Percentiles rank a stretch among this genome's conserved stretches.
Evolutionary conservation across 2,888 invertebrate genomes (phyloP).

Genomic region (Noctua fimbriata): DNA sequence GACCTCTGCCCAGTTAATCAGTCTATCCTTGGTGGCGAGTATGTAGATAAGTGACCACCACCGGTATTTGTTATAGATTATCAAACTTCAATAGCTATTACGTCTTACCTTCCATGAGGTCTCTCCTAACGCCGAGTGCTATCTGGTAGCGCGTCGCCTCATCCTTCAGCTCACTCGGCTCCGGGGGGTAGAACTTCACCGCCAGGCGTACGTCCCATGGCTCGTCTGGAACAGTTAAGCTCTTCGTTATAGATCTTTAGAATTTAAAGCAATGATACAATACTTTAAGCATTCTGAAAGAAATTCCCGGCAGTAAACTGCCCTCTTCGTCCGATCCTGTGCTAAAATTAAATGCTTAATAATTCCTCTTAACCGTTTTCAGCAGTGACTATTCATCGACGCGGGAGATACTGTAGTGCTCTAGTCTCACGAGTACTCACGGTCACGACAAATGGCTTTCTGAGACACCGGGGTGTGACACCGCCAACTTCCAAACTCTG

Average conservation of each 20-base stretch:
- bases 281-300: background rate
- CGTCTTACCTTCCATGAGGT: constrained; percentile 92
- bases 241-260: background rate
- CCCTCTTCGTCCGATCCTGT: background rate
- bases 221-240: constrained; percentile 91
- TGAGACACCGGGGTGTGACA: background rate
- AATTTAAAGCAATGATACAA: background rate
- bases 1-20: background rate
- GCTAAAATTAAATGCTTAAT: background rate
- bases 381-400: background rate
- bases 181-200: constrained; percentile 99
- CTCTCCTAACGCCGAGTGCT: constrained; percentile 95
- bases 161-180: constrained; percentile 97
- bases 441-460: background rate
- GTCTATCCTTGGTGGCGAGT: background rate
- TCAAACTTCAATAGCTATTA: background rate
- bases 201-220: constrained; percentile 98
- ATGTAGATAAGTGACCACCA: background rate
- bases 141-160: constrained; percentile 98
- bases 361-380: background rate
- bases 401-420: background rate
- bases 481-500: too few species aligned
- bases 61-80: too few species aligned
- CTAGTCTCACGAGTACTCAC: background rate
- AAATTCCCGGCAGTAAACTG: background rate